Evolutionary conservation across 2,113 vertebrate species (phyloP), one percentile per base, ranked within the genome.

Genomic region (Vicugna pacos): DNA sequence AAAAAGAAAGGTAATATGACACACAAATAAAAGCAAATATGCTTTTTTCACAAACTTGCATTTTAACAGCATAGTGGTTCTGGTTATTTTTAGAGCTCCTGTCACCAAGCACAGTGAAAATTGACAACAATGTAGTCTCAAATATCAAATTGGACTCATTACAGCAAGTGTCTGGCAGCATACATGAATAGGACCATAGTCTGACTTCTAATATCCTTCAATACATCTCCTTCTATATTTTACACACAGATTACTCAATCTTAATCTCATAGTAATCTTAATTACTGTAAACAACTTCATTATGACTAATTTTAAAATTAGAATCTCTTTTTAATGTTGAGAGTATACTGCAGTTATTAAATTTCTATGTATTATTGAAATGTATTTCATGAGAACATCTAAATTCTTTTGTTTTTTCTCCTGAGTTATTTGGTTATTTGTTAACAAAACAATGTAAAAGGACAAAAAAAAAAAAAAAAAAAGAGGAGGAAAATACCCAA

Each of bases 371-470:
- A 30, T n/a, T 17, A 58, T 54, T 73, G 28, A 8, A 64, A 8
- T n/a, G 46, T 28, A 42, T 1, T 1, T 70, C 69, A 15, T 77
- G 58, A 83, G 67, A 48, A 48, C 46, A 89, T 81, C 91, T 83
- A 84, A 91, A 42, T 73, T 92, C 56, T 89, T 15, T 88, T 92
- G 42, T 26, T n/a, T 58, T 91, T 85, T 46, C 10, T 85, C 82
- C 48, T 76, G 28, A n/a, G 73, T 97, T 95, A 87, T 80, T 77
- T 96, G 86, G 81, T 96, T 5, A 42, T 19, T 81, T 87, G 52
- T 93, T 56, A 32, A 94, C 95, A 75, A 86, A 96, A 85, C 24
- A 64, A 38, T 16, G 48, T 64, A 90, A 84, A 19, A 72, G 19
- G 32, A 69, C 26, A 91, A 22, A 42, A 65, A 69, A 82, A 93